Percentiles rank a stretch among this genome's conserved stretches.
Evolutionary conservation across 2,113 vertebrate genomes (phyloP).

Genomic region (Mesocricetus auratus): DNA sequence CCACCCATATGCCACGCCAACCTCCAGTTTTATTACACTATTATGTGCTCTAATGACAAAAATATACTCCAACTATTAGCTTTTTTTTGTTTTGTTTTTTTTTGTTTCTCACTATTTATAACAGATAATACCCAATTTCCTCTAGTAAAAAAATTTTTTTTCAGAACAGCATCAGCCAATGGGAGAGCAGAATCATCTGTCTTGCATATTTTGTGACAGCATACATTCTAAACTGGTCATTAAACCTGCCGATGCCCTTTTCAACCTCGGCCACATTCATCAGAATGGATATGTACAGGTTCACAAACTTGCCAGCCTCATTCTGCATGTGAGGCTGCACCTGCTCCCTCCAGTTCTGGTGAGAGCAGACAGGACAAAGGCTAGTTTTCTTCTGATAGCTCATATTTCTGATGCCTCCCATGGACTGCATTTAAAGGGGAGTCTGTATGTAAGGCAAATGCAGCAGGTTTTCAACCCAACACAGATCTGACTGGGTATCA

Average conservation of each 20-base stretch:
- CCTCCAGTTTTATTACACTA: not conserved
- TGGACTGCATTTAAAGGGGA: not conserved
- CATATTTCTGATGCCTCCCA: not conserved
- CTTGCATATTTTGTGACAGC: not conserved
- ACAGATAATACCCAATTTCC: not conserved
- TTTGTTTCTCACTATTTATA: not conserved
- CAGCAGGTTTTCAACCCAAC: not conserved
- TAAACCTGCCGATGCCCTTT: not conserved
- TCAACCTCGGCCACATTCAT: not conserved
- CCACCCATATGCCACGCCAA: not conserved
- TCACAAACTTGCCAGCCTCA: not conserved
- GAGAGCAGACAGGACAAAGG: not conserved
- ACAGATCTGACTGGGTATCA: not conserved
- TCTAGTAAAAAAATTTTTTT: not conserved
- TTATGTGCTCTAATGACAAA: not conserved
- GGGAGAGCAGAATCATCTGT: not conserved
- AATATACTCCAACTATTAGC: not conserved
- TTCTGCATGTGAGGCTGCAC: not conserved
- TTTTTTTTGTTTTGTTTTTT: not conserved
- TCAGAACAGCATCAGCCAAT: not conserved
- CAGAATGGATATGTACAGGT: not conserved
- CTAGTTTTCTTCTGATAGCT: not conserved
- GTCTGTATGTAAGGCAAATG: constrained; percentile 15
- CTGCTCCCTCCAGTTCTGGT: not conserved
- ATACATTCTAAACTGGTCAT: not conserved